Evolutionary conservation across 2,113 vertebrate genomes (phyloP).

Genomic region (Leptobrachium ailaonicum): DNA sequence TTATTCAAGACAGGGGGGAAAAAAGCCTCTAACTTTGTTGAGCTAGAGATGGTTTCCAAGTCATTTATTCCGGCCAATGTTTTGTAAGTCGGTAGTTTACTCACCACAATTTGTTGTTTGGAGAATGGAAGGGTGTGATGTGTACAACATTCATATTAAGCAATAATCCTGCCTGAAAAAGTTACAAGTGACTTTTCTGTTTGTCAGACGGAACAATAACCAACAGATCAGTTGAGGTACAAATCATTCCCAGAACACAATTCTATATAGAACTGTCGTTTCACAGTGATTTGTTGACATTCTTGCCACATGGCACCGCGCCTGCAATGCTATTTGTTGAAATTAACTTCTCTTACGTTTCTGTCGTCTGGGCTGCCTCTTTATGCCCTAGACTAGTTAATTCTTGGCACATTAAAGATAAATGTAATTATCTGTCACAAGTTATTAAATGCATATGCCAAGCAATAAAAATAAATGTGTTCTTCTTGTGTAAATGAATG

Average conservation of each 20-base stretch:
- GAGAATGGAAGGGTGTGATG: too few relatives aligned
- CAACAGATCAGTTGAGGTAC: slow-evolving; percentile 25
- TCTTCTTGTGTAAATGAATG: background rate
- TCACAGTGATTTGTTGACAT: background rate
- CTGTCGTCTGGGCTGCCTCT: slow-evolving; percentile 28
- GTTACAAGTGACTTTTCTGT: slow-evolving; percentile 12
- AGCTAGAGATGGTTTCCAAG: too few relatives aligned
- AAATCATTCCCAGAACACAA: slow-evolving; percentile 28
- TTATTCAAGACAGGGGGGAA: too few relatives aligned
- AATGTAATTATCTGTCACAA: slow-evolving; percentile 41
- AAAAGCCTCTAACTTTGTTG: too few relatives aligned
- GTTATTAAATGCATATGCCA: slow-evolving; percentile 11
- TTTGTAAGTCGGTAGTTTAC: too few relatives aligned
- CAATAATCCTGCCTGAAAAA: slow-evolving; percentile 14
- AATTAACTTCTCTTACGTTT: slow-evolving; percentile 8
- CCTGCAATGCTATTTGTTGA: slow-evolving; percentile 3
- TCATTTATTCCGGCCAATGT: too few relatives aligned
- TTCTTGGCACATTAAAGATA: slow-evolving; percentile 40
- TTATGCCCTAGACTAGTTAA: background rate
- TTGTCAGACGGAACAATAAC: slow-evolving; percentile 39
- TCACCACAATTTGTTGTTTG: too few relatives aligned
- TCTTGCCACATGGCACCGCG: slow-evolving; percentile 30
- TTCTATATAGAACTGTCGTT: background rate
- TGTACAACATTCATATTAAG: background rate
- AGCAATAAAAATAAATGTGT: background rate